Percentiles rank a stretch among this genome's conserved stretches.
These are phyloP conservation scores for Peromyscus aztecus DNA, from an alignment of 2,797 vertebrate species.

Conservation along the genomic window DNA sequence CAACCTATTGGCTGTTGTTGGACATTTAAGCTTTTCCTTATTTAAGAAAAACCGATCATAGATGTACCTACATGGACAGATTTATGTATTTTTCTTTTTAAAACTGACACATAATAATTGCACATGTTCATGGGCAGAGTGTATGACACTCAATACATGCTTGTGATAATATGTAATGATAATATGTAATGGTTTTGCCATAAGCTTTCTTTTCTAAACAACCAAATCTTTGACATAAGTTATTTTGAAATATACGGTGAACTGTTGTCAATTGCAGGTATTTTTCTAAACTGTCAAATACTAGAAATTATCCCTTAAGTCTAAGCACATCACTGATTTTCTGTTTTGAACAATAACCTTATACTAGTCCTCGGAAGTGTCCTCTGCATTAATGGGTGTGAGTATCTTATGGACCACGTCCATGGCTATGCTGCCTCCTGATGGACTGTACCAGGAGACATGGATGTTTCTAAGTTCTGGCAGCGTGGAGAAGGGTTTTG, in stretches of 20 bases:
- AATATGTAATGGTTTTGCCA: not conserved
- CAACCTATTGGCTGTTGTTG: not conserved
- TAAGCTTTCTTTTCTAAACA: not conserved
- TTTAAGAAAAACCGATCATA: not conserved
- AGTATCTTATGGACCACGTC: not conserved
- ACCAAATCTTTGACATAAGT: not conserved
- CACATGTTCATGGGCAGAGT: not conserved
- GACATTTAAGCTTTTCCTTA: not conserved
- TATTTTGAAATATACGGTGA: not conserved
- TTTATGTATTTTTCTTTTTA: slow-evolving; percentile 22
- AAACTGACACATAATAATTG: not conserved
- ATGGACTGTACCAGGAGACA: not conserved
- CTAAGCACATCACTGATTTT: not conserved
- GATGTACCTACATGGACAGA: not conserved
- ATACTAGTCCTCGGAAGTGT: not conserved
- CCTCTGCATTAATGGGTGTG: not conserved
- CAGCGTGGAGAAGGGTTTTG: not conserved
- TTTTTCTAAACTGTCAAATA: not conserved
- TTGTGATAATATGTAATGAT: not conserved
- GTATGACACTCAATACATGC: not conserved
- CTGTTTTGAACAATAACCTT: not conserved
- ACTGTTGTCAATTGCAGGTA: not conserved
- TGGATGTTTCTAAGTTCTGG: slow-evolving; percentile 12
- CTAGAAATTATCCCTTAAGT: not conserved
- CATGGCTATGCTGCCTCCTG: not conserved